These are phyloP conservation scores for Drosophila nigricruria DNA, from an alignment of 2,888 invertebrate genomes.

Conservation along the genomic window DNA sequence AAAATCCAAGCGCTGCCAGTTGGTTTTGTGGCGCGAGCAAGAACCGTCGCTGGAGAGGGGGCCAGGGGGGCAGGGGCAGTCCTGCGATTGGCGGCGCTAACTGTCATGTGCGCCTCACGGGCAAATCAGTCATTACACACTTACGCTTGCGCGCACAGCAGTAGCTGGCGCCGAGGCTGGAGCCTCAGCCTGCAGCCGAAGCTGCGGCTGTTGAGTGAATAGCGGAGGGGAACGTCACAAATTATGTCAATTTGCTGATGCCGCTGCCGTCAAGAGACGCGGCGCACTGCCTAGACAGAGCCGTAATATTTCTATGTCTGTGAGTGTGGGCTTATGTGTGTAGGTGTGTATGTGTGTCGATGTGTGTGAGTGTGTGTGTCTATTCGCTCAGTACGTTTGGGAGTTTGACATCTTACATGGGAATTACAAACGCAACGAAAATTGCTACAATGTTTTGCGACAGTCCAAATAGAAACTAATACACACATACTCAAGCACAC, in stretches of 20 bases:
- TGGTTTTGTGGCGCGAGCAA: conserved; percentile 54
- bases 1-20: conserved; percentile 66
- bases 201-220: conserved; percentile 11
- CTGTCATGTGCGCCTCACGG: conserved; percentile 65
- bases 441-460: conserved; percentile 74
- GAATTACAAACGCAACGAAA: conserved; percentile 79
- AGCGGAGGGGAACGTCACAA: conserved; percentile 58
- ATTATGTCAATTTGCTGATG: conserved; percentile 78
- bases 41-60: neutral
- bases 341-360: conserved; percentile 13
- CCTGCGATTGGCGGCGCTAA: conserved; percentile 46
- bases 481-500: conserved; percentile 22
- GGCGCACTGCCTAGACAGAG: conserved; percentile 28
- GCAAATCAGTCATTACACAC: conserved; percentile 81
- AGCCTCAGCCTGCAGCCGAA: conserved; percentile 16
- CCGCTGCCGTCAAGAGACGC: conserved; percentile 44
- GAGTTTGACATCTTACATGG: conserved; percentile 80
- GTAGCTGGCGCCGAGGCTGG: conserved; percentile 18
- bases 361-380: conserved; percentile 23
- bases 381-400: conserved; percentile 52
- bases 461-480: conserved; percentile 46
- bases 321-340: neutral
- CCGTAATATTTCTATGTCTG: neutral
- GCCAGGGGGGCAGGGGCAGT: neutral
- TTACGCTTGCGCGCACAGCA: conserved; percentile 66